Evolutionary conservation across 2,888 invertebrate genomes (phyloP).

Genomic region (Drosophila anomalipes): DNA sequence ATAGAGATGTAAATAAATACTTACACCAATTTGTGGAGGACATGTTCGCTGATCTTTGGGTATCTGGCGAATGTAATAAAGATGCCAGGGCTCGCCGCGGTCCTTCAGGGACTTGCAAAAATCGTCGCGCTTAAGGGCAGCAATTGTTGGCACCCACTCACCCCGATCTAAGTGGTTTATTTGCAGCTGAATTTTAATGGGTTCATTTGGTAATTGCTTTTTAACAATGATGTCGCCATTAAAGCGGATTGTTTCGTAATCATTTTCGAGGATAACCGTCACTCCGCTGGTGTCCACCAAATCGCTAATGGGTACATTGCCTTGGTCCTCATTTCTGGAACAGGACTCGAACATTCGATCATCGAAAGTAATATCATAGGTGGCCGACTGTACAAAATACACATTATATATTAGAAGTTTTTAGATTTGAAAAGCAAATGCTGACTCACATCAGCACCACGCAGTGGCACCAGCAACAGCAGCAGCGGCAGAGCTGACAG

Average conservation of each 20-base stretch:
- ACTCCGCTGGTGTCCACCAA: constrained; percentile 42
- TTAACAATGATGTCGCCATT: constrained; percentile 46
- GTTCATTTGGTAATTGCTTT: constrained; percentile 4
- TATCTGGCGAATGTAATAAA: constrained; percentile 9
- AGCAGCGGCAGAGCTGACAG: constrained; percentile 17
- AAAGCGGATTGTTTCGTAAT: constrained; percentile 39
- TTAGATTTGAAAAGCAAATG: neutral
- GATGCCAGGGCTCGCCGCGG: constrained; percentile 52
- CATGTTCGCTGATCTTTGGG: constrained; percentile 34
- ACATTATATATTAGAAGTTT: too few species aligned
- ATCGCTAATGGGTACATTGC: constrained; percentile 14
- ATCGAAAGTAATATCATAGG: constrained; percentile 43
- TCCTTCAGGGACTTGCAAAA: constrained; percentile 44
- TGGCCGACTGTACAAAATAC: constrained; percentile 16
- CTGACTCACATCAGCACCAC: constrained; percentile 14
- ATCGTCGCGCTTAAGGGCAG: constrained; percentile 39
- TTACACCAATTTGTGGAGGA: constrained; percentile 55
- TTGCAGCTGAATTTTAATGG: constrained; percentile 34
- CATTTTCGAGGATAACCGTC: constrained; percentile 13
- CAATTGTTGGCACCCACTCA: constrained; percentile 41
- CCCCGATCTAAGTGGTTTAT: constrained; percentile 38
- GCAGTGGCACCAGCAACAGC: neutral
- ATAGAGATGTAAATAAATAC: constrained; percentile 5
- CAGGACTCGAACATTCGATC: constrained; percentile 45
- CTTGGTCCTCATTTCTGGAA: constrained; percentile 21